These are phyloP conservation scores for Drosophila neocordata DNA, from an alignment of 1,140 invertebrate genomes.

Conservation along the genomic window DNA sequence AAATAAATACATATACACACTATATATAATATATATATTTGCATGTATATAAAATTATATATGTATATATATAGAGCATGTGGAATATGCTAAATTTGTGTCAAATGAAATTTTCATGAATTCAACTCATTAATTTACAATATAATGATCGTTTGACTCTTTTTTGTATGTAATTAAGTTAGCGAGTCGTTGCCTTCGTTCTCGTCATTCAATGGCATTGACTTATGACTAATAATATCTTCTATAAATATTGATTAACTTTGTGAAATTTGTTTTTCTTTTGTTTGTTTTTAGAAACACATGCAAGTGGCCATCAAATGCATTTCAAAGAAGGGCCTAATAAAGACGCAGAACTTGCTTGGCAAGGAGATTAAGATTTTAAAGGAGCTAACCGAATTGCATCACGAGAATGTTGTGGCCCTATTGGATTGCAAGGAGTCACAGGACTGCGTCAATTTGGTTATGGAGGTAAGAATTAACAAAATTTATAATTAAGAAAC, in stretches of 20 bases:
- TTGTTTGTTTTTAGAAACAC: conserved; percentile 87
- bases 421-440: conserved; percentile 99
- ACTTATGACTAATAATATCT: conserved; percentile 41
- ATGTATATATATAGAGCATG: neutral
- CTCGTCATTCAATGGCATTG: conserved; percentile 50
- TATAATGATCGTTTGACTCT: conserved; percentile 18
- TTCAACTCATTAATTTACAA: conserved; percentile 28
- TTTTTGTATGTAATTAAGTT: conserved; percentile 35
- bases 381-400: conserved; percentile 97
- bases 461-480: conserved; percentile 93
- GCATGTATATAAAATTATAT: too few relatives aligned
- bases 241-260: conserved; percentile 51
- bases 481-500: too few relatives aligned
- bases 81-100: conserved; percentile 32
- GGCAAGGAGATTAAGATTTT: conserved; percentile 99
- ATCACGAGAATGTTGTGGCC: conserved; percentile 99
- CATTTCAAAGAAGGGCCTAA: conserved; percentile 98
- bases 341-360: conserved; percentile 97
- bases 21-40: neutral
- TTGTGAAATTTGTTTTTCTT: neutral
- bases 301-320: conserved; percentile 97
- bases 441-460: conserved; percentile 95
- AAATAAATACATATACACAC: neutral
- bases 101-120: conserved; percentile 29
- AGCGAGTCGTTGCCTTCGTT: conserved; percentile 1